These are phyloP conservation scores for Myiozetetes cayanensis DNA, from an alignment of 2,113 vertebrate genomes.

Conservation along the genomic window DNA sequence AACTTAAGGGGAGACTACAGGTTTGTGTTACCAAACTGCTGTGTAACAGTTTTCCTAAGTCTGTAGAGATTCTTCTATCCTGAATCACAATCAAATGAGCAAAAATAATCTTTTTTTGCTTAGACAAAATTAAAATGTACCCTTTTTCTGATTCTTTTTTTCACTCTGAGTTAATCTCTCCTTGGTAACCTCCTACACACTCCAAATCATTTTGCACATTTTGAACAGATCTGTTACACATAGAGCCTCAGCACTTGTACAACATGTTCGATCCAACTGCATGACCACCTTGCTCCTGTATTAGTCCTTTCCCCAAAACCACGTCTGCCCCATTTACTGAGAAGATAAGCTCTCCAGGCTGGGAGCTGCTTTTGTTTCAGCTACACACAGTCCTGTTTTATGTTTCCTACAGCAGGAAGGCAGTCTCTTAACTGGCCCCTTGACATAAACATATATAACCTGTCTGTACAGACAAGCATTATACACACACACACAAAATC, in stretches of 20 bases:
- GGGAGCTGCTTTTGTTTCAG: background rate
- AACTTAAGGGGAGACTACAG: background rate
- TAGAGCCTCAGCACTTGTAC: background rate
- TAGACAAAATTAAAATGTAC: background rate
- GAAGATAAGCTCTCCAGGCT: background rate
- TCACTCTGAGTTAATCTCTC: background rate
- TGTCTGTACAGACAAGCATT: background rate
- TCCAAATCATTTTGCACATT: background rate
- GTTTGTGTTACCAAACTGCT: background rate
- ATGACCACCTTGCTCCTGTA: background rate
- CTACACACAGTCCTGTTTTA: background rate
- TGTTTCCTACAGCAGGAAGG: background rate
- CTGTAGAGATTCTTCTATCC: background rate
- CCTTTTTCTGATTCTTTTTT: background rate
- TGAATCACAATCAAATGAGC: background rate
- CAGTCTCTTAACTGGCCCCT: rapidly evolving
- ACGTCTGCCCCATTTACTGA: background rate
- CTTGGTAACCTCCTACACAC: constrained; percentile 37
- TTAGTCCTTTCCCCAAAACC: background rate
- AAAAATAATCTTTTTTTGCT: background rate
- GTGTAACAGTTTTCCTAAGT: background rate
- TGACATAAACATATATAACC: background rate
- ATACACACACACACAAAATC: background rate
- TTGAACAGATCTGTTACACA: background rate
- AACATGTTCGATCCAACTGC: rapidly evolving